Base-by-base conservation (phyloP, 2,888 invertebrate genomes). In the Frankliniella fusca region DNA sequence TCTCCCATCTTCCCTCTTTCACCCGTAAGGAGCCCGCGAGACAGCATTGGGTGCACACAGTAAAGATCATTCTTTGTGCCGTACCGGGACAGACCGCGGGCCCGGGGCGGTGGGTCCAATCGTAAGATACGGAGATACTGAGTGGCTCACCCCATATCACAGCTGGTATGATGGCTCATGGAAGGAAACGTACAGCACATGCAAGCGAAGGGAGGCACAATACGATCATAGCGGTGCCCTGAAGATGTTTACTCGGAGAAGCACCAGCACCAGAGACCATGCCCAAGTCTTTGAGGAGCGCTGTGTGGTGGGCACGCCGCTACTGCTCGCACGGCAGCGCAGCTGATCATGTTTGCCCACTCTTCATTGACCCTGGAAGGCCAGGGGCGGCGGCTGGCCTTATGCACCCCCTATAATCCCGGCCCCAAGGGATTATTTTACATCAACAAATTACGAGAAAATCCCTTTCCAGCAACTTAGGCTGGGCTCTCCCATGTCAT, bases 391-490 rank as follows among this genome's bases (percentile, higher is more conserved):
- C 11, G 54, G 54, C 54, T 54, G 18, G 20, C 15, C 18, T 20
- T 15, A 38, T 38, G 54, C 70, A 9, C 7, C 70, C 70, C 70
- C 12, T 76, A 76, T 76, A 76, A 76, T 76, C 70, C 61, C 61
- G 20, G 61, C 27, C 70, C 70, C 2, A 38, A 27, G 70, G 70
- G 70, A 76, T 76, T 76, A 76, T 76, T 76, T 76, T 76, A 76
- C 70, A 27, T 76, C 70, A 76, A 27, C 70, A 76, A 76, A 76
- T 76, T 76, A 23, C 61, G 8, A 61, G 61, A 20, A 61, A 61
- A 61, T 61, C 61, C 61, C 61, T 12, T 54, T 2, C 54, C 54
- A 5, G 61, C 18, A n/a, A n/a, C 61, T n/a, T 7, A 15, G 61
- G 3, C 61, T 18, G 70, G 27, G 70, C 70, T 27, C 70, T 23